Conservation (phyloP, 2,888 invertebrate species). For the Acleris laterana region DNA sequence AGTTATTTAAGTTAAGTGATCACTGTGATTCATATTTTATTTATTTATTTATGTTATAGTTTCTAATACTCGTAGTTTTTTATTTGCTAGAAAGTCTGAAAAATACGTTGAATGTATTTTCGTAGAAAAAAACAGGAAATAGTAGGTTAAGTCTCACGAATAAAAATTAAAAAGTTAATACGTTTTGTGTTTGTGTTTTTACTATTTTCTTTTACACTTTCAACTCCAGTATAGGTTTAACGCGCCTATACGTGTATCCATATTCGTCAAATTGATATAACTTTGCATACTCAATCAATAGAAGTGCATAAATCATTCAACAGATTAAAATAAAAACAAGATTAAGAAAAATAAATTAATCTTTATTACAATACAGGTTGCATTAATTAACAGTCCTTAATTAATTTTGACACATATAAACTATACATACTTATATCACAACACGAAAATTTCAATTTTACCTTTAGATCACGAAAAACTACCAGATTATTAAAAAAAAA, state of each 20-base stretch:
- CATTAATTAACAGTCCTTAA: background rate
- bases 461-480: background rate
- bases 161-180: too few species aligned
- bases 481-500: background rate
- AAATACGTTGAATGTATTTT: slow-evolving; percentile 35
- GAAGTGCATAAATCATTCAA: background rate
- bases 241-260: too few species aligned
- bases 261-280: too few species aligned
- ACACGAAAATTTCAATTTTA: background rate
- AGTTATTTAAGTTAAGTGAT: slow-evolving; percentile 32
- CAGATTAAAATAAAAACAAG: background rate
- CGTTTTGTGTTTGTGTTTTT: too few species aligned
- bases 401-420: background rate
- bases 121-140: background rate
- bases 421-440: background rate
- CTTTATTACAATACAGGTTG: slow-evolving; percentile 7
- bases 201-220: too few species aligned
- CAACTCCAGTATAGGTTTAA: too few species aligned
- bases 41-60: slow-evolving; percentile 32
- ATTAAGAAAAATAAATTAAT: slow-evolving; percentile 12
- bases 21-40: slow-evolving; percentile 42
- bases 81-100: slow-evolving; percentile 14
- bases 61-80: background rate
- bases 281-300: too few species aligned
- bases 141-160: background rate